A percentile compares a stretch with the other conserved stretches of the same genome.
Evolutionary conservation across 2,888 invertebrate genomes (phyloP).

Genomic region (Periphyllus acericola): DNA sequence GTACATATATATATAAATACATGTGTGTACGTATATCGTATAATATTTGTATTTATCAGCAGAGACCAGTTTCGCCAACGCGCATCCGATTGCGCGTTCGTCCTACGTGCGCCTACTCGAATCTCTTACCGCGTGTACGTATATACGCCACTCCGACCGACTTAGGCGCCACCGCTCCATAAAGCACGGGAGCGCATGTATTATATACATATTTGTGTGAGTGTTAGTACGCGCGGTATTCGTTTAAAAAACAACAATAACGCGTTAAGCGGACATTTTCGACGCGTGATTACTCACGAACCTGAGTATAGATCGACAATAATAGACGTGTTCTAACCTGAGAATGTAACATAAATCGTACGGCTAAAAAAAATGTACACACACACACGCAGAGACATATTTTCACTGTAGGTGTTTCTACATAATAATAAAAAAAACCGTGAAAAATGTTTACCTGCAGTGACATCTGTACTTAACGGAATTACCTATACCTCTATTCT

Average conservation of each 20-base stretch:
- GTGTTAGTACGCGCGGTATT: background rate
- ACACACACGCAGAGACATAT: too few relatives aligned
- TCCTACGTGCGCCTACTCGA: constrained; percentile 56
- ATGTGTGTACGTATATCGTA: background rate
- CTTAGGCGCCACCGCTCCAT: constrained; percentile 40
- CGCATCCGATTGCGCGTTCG: constrained; percentile 42
- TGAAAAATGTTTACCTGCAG: constrained; percentile 3
- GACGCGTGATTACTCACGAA: background rate
- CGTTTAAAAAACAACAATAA: constrained; percentile 9
- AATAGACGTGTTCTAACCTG: background rate
- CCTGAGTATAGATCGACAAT: background rate
- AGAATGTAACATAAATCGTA: background rate
- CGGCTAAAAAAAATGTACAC: background rate
- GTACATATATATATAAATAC: background rate
- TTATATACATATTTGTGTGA: background rate
- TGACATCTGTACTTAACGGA: background rate
- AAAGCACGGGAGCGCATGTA: constrained; percentile 7
- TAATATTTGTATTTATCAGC: background rate
- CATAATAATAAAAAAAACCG: too few relatives aligned
- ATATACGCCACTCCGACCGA: background rate
- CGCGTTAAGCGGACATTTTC: background rate
- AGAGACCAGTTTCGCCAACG: constrained; percentile 61
- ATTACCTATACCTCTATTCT: background rate
- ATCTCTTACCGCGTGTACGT: background rate
- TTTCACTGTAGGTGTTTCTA: background rate